phyloP scores from a whole-genome alignment of 2,113 vertebrate species.

The Festucalex cinctus region DNA sequence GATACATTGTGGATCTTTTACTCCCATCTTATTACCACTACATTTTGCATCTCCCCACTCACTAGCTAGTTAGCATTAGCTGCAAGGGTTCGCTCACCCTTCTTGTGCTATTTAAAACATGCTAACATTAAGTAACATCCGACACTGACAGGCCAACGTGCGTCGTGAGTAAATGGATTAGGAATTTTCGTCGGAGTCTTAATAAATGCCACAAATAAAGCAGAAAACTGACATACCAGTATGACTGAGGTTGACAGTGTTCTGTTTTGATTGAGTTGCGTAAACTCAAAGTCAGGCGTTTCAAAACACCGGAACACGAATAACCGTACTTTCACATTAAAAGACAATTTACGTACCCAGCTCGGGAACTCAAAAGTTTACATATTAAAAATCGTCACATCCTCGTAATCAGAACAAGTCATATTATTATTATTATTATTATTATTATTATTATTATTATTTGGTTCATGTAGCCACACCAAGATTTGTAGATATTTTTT shows the following conservation, averaged over 20 bases:
- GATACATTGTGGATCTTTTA: neutral
- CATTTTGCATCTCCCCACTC: neutral
- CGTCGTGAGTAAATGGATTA: neutral
- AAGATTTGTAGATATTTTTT: no score
- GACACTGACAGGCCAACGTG: neutral
- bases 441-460: no score
- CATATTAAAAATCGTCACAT: neutral
- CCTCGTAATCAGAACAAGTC: no score
- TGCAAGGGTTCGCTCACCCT: neutral
- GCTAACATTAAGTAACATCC: neutral
- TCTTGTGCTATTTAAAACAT: neutral
- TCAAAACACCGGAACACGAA: neutral
- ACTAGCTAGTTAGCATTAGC: conserved; percentile 22
- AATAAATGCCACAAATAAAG: neutral
- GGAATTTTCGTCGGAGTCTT: no score
- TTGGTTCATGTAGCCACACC: no score
- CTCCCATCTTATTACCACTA: neutral
- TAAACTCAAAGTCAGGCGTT: neutral
- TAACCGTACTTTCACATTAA: conserved; percentile 31
- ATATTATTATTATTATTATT: no score
- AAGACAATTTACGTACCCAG: neutral
- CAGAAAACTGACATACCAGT: conserved; percentile 31
- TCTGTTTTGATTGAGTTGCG: neutral
- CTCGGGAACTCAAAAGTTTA: neutral
- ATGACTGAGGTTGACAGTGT: conserved; percentile 9